A percentile compares a stretch with the other conserved stretches of the same genome.
phyloP scores from a whole-genome alignment of 2,797 vertebrate species.

The Okamejei kenojei region DNA sequence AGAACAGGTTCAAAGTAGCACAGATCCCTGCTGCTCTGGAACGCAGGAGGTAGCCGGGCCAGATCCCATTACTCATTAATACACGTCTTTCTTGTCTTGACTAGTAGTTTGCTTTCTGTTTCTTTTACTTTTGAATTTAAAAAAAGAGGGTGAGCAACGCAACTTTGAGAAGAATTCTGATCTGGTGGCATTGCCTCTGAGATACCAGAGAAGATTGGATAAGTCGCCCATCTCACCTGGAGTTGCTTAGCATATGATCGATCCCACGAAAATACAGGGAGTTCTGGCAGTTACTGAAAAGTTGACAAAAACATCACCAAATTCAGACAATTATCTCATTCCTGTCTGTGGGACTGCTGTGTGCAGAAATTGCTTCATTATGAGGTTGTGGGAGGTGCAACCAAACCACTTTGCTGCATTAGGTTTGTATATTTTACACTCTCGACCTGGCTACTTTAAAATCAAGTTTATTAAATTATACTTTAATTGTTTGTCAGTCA shows the following conservation, averaged over 20 bases:
- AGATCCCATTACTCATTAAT: constrained; percentile 65
- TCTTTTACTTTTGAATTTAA: constrained; percentile 62
- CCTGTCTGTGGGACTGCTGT: background rate
- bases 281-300: background rate
- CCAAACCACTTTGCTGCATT: background rate
- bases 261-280: background rate
- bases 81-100: constrained; percentile 64
- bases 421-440: background rate
- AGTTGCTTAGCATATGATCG: background rate
- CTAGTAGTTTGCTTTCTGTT: constrained; percentile 68
- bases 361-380: background rate
- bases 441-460: background rate
- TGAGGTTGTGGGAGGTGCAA: background rate
- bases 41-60: constrained; percentile 67
- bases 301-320: background rate
- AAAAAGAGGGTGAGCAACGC: constrained; percentile 55
- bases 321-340: background rate
- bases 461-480: too few species aligned
- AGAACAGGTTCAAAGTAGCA: constrained; percentile 84
- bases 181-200: background rate
- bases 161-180: background rate
- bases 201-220: background rate
- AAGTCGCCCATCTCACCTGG: background rate
- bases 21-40: constrained; percentile 78
- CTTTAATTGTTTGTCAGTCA: background rate